Evolutionary conservation across 2,797 vertebrate genomes (phyloP), one percentile per base, ranked within the genome.

Genomic region (Argya squamiceps): DNA sequence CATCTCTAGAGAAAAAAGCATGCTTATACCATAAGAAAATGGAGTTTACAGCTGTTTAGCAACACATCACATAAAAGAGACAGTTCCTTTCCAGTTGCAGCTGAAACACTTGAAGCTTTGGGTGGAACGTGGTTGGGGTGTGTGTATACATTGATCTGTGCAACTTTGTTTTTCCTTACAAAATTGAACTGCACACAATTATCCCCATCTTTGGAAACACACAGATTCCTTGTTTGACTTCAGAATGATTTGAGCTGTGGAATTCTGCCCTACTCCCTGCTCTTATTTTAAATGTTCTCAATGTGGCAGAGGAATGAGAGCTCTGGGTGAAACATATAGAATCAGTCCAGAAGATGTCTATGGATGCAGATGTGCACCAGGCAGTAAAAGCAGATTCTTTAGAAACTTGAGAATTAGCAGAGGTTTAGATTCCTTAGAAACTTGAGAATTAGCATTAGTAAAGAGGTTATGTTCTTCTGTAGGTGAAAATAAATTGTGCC

Each of bases 281-380:
- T 56, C 12, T 39, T 15, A 29, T 83, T 74, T 83, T 63, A 32
- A 26, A 32, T 39, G 32, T 50, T 84, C 23, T 56, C 1, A 0
- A 0, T 39, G 23, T 56, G 19, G 32, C 12, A 36, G 44, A 15
- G 37, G 26, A 63, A 44, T 12, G n/a, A 68, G 11, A 0, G 0
- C 11, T 52, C 1, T 15, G 36, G 22, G n/a, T 34, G 41, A 30
- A 18, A 21, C 11, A 6, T 24, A 4, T 0, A 7, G 23, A 26
- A 30, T 52, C 56, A 23, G 9, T 73, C n/a, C n/a, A 32, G 53
- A 49, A 63, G 39, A 41, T 5, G 3, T 39, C n/a, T 53, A 0
- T 60, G 56, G 27, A 37, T 60, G 37, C 24, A 46, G 13, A 1
- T 41, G 17, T 63, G 60, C 23, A 67, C 16, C 23, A 73, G 47